These are phyloP conservation scores for Venturia canescens DNA, from an alignment of 1,140 invertebrate species.

Conservation along the genomic window DNA sequence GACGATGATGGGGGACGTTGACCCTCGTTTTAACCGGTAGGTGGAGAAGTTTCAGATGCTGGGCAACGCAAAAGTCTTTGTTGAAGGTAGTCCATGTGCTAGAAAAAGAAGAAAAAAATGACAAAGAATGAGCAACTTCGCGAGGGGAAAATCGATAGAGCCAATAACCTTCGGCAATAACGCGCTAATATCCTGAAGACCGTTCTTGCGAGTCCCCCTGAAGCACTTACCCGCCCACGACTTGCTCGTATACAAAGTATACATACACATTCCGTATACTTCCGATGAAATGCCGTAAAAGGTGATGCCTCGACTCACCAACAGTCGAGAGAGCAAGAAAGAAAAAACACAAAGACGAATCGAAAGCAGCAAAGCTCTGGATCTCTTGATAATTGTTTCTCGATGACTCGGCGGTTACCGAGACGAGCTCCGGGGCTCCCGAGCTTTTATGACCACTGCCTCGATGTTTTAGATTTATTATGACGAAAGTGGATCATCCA, in stretches of 20 bases:
- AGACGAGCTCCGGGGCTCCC: slow-evolving; percentile 19
- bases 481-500: neutral
- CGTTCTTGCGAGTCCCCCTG: slow-evolving; percentile 62
- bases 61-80: slow-evolving; percentile 33
- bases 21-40: slow-evolving; percentile 62
- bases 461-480: neutral
- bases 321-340: slow-evolving; percentile 22
- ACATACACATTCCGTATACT: neutral
- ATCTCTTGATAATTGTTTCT: slow-evolving; percentile 57
- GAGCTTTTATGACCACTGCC: slow-evolving; percentile 30
- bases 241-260: slow-evolving; percentile 40
- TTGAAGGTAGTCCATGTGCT: neutral
- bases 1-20: slow-evolving; percentile 44
- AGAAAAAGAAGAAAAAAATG: slow-evolving; percentile 31
- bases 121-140: slow-evolving; percentile 17
- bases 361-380: slow-evolving; percentile 38
- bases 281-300: neutral
- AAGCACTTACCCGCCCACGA: slow-evolving; percentile 46
- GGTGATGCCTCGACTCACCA: neutral
- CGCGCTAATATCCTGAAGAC: slow-evolving; percentile 72
- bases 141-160: slow-evolving; percentile 65
- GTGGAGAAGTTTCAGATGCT: slow-evolving; percentile 54
- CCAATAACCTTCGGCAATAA: slow-evolving; percentile 71
- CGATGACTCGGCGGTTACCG: slow-evolving; percentile 50
- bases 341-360: slow-evolving; percentile 9